These are phyloP conservation scores for Stomatorhinus walkeri DNA, from an alignment of 2,797 vertebrate species.

Conservation along the genomic window DNA sequence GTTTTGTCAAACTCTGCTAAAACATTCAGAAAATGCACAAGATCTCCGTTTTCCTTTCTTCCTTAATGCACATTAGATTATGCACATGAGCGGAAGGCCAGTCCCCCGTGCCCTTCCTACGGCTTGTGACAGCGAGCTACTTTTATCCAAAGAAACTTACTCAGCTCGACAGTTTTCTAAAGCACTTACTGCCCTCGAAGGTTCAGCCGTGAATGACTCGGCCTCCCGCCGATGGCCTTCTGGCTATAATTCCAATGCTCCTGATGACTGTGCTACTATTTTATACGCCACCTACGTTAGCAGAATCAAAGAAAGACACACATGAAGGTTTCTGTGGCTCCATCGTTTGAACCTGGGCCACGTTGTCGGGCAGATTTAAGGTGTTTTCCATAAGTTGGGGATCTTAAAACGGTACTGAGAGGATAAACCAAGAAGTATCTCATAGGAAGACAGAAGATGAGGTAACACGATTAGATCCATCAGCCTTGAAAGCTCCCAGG, in stretches of 20 bases:
- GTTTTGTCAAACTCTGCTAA: background rate
- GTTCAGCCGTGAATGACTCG: background rate
- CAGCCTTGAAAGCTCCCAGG: background rate
- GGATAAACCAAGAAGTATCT: background rate
- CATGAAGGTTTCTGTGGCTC: background rate
- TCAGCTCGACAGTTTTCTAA: background rate
- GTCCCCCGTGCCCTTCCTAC: background rate
- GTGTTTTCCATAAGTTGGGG: background rate
- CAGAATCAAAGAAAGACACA: background rate
- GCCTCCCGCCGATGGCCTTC: background rate
- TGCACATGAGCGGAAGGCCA: background rate
- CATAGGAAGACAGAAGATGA: background rate
- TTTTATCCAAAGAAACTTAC: background rate
- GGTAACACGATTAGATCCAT: background rate
- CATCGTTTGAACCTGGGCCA: background rate
- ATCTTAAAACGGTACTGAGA: background rate
- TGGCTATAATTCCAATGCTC: background rate
- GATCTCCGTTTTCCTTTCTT: background rate
- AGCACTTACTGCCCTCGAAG: background rate
- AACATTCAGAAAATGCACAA: background rate
- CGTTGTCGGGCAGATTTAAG: background rate
- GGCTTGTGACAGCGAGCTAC: background rate
- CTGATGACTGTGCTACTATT: background rate
- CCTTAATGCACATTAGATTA: background rate
- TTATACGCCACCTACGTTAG: background rate